Evolutionary conservation across 2,113 vertebrate species (phyloP).

Genomic region (Oplegnathus fasciatus): DNA sequence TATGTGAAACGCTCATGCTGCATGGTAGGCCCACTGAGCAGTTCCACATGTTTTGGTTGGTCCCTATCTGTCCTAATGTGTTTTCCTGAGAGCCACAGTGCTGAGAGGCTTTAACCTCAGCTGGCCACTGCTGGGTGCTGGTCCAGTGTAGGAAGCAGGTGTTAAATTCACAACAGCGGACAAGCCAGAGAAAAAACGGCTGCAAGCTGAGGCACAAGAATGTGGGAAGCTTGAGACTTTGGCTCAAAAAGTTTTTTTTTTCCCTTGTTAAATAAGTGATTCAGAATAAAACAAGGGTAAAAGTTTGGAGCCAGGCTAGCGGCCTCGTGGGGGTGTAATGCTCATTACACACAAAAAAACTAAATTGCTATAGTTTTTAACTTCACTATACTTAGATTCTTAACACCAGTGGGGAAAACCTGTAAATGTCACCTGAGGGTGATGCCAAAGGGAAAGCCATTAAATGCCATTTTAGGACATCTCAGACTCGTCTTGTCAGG

Average conservation of each 20-base stretch:
- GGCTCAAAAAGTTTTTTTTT: not conserved
- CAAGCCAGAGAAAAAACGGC: constrained; percentile 7
- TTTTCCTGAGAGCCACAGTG: constrained; percentile 44
- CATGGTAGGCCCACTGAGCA: constrained; percentile 24
- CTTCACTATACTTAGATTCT: not conserved
- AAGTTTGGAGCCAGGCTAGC: not conserved
- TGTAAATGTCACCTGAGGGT: not conserved
- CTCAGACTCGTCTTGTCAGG: not conserved
- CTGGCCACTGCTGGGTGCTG: constrained; percentile 56
- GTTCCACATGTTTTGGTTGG: constrained; percentile 54
- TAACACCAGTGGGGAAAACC: not conserved
- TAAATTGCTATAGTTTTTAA: not conserved
- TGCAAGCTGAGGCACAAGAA: constrained; percentile 13
- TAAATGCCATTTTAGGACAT: not conserved
- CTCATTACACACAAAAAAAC: not conserved
- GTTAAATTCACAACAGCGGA: constrained; percentile 56
- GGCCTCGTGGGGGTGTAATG: not conserved
- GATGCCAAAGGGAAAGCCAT: not conserved
- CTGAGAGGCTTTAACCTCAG: constrained; percentile 49
- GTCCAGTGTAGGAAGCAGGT: constrained; percentile 66
- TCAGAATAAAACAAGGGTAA: not conserved
- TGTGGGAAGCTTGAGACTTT: constrained; percentile 42
- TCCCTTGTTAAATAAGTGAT: not conserved
- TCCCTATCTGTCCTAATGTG: constrained; percentile 35
- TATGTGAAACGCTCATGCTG: constrained; percentile 33